Conservation (phyloP, 1,140 invertebrate genomes). For the Lucilia sericata region DNA sequence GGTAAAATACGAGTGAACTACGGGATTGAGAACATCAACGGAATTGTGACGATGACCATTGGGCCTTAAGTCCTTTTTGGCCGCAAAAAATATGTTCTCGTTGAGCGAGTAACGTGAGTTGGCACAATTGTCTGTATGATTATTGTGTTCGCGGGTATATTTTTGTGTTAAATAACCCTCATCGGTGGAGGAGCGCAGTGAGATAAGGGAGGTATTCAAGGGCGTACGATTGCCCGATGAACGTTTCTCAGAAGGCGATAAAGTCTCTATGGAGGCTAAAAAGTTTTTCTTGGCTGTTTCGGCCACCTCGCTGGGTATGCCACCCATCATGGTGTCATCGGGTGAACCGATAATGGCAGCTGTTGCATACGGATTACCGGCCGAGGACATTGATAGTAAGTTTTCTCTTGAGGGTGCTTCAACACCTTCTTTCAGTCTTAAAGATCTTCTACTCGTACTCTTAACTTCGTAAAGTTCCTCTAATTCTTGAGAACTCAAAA, state of each 20-base stretch:
- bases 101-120: conserved; percentile 62
- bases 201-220: conserved; percentile 47
- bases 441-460: conserved; percentile 59
- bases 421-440: conserved; percentile 60
- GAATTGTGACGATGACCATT: conserved; percentile 63
- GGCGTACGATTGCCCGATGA: conserved; percentile 50
- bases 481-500: conserved; percentile 59
- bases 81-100: conserved; percentile 60
- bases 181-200: conserved; percentile 55
- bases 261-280: conserved; percentile 63
- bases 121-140: conserved; percentile 48
- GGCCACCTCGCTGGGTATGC: conserved; percentile 49
- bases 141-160: conserved; percentile 47
- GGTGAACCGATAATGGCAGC: conserved; percentile 55
- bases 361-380: conserved; percentile 52
- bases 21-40: conserved; percentile 61
- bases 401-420: conserved; percentile 63
- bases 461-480: conserved; percentile 62
- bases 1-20: conserved; percentile 59
- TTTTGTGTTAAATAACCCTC: conserved; percentile 59
- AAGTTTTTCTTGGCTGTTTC: conserved; percentile 56
- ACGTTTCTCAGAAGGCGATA: conserved; percentile 64
- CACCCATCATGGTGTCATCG: conserved; percentile 61
- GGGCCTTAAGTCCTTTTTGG: conserved; percentile 54
- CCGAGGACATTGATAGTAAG: conserved; percentile 61